A percentile compares a stretch with the other conserved stretches of the same genome.
phyloP scores from a whole-genome alignment of 2,113 vertebrate genomes.

The Muntiacus muntjak region DNA sequence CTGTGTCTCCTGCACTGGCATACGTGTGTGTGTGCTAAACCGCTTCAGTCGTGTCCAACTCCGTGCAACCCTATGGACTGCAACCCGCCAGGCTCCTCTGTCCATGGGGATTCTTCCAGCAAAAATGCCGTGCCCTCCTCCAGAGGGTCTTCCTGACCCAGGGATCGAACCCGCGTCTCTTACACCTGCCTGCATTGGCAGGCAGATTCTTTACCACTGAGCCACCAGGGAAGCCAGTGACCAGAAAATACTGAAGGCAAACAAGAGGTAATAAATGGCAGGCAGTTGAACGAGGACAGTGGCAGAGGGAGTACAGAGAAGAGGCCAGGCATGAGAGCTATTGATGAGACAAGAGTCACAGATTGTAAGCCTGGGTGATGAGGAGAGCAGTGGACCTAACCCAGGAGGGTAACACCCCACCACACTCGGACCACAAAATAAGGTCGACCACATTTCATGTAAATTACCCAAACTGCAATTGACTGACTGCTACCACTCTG shows the following conservation, averaged over 20 bases:
- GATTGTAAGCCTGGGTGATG: background rate
- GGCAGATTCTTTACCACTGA: background rate
- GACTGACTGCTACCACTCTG: background rate
- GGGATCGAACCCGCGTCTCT: background rate
- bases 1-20: background rate
- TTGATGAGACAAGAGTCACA: background rate
- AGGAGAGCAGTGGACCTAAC: accelerated
- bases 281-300: background rate
- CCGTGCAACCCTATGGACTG: background rate
- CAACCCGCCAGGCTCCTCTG: background rate
- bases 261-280: background rate
- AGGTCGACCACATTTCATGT: background rate
- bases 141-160: background rate
- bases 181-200: background rate
- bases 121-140: background rate
- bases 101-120: background rate
- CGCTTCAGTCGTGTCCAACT: background rate
- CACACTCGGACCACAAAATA: background rate
- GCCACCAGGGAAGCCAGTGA: background rate
- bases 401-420: background rate
- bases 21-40: background rate
- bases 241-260: background rate
- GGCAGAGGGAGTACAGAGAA: background rate
- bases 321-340: background rate
- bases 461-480: background rate